Evolutionary conservation across 2,113 vertebrate species (phyloP).

Genomic region (Nibea coibor): DNA sequence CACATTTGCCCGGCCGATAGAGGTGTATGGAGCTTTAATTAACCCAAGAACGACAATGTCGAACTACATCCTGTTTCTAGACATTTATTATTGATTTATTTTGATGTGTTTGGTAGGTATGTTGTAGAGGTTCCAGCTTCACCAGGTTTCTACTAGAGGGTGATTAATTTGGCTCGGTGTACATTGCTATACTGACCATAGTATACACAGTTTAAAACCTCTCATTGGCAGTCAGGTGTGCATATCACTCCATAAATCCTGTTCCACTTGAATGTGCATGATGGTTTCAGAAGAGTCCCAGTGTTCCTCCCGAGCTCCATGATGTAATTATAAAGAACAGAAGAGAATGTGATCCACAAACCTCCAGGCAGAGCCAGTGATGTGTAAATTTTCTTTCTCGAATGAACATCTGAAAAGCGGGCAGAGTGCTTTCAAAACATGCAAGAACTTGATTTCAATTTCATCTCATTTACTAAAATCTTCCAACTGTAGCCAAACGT

Average conservation of each 20-base stretch:
- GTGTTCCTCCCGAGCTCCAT: neutral
- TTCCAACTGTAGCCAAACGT: neutral
- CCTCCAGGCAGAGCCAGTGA: neutral
- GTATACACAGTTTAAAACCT: neutral
- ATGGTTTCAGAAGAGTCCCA: neutral
- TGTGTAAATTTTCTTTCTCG: neutral
- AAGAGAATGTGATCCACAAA: neutral
- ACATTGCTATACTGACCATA: neutral
- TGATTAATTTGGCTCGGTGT: neutral
- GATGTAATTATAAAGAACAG: neutral
- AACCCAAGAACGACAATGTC: neutral
- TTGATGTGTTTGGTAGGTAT: neutral
- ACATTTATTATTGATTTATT: neutral
- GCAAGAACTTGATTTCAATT: neutral
- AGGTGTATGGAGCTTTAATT: constrained; percentile 6
- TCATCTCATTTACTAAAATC: neutral
- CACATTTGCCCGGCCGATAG: constrained; percentile 11
- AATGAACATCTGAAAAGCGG: neutral
- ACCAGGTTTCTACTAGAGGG: neutral
- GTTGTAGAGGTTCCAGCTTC: neutral
- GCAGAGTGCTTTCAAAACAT: neutral
- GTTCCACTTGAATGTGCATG: neutral
- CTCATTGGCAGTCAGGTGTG: neutral
- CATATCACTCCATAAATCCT: neutral
- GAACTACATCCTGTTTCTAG: neutral